phyloP scores from a whole-genome alignment of 2,888 invertebrate genomes.

The Vanessa cardui region DNA sequence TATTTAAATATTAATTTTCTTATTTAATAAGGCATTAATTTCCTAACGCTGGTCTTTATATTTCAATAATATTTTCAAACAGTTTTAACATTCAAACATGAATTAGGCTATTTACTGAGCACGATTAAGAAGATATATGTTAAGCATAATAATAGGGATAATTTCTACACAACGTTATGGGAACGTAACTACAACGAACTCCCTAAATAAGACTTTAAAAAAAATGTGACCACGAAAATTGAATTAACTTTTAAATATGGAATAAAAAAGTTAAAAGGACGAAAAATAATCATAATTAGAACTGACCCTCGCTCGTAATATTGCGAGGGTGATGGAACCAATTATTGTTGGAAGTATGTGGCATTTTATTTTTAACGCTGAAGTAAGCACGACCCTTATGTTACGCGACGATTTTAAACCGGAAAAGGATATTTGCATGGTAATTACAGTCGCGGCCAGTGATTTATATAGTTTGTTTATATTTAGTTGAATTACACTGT shows the following conservation, averaged over 20 bases:
- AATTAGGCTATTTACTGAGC: no score
- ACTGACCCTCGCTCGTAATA: slow-evolving; percentile 17
- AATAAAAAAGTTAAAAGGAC: neutral
- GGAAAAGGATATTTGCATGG: slow-evolving; percentile 39
- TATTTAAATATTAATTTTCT: no score
- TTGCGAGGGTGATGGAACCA: slow-evolving; percentile 26
- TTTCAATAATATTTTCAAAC: no score
- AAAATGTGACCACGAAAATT: no score
- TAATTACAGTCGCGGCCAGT: slow-evolving; percentile 35
- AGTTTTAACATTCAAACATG: no score
- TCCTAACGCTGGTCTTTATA: no score
- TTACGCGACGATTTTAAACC: slow-evolving; percentile 29
- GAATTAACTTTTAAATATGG: neutral
- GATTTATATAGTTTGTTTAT: slow-evolving; percentile 24
- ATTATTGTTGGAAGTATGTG: slow-evolving; percentile 34
- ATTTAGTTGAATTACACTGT: neutral
- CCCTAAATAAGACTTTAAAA: no score
- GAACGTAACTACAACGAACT: no score
- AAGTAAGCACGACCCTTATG: slow-evolving; percentile 36
- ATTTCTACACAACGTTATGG: no score
- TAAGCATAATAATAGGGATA: no score
- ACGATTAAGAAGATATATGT: no score
- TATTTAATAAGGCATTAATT: no score
- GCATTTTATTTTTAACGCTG: slow-evolving; percentile 39
- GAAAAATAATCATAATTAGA: neutral